phyloP scores from a whole-genome alignment of 2,113 vertebrate species.

The Loxodonta africana region DNA sequence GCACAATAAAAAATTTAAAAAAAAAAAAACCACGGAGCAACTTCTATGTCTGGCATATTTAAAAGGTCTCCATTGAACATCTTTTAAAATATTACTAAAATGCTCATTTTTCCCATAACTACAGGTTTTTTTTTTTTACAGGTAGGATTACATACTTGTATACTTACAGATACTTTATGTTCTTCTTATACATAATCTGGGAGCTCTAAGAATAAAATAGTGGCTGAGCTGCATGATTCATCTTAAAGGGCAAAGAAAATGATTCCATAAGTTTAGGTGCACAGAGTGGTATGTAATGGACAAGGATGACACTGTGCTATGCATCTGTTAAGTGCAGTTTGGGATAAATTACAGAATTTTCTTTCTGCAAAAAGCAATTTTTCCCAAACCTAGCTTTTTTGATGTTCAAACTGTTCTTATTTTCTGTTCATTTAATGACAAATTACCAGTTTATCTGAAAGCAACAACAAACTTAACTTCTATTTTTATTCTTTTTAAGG shows the following conservation, averaged over 20 bases:
- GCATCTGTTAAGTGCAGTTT: slow-evolving; percentile 51
- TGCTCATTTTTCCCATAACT: not conserved
- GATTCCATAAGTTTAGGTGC: not conserved
- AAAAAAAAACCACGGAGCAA: not conserved
- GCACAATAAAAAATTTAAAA: too few relatives aligned
- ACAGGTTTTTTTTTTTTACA: not conserved
- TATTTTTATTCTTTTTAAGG: slow-evolving; percentile 45
- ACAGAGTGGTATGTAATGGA: not conserved
- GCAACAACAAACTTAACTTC: slow-evolving; percentile 54
- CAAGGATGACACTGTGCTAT: not conserved
- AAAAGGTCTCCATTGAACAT: not conserved
- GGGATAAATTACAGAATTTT: slow-evolving; percentile 63
- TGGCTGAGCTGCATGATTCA: slow-evolving; percentile 14
- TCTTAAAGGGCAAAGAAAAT: slow-evolving; percentile 29
- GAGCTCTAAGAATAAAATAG: slow-evolving; percentile 43
- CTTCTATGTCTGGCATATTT: not conserved
- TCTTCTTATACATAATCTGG: slow-evolving; percentile 9
- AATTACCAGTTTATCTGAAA: slow-evolving; percentile 66
- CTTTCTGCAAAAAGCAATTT: slow-evolving; percentile 66
- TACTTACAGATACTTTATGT: not conserved
- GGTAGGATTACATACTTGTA: not conserved
- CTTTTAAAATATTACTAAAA: slow-evolving; percentile 54
- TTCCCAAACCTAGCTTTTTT: slow-evolving; percentile 38
- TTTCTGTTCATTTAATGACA: slow-evolving; percentile 68
- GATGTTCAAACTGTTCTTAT: slow-evolving; percentile 52